These are phyloP conservation scores for Sebastes matsubarae DNA, from an alignment of 2,797 vertebrate genomes.

Conservation along the genomic window DNA sequence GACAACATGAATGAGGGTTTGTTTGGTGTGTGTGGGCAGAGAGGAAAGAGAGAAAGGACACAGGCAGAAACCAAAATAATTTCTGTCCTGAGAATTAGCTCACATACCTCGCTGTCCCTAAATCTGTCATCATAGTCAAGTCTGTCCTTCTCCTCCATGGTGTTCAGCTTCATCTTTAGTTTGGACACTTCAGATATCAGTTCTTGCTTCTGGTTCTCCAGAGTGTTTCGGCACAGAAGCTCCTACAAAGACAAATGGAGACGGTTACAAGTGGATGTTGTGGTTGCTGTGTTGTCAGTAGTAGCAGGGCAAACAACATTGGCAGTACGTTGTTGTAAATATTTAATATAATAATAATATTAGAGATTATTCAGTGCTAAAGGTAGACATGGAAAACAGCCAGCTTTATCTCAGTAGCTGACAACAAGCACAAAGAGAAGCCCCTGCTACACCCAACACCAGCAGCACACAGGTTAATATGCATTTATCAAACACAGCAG, in stretches of 20 bases:
- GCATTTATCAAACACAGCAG: background rate
- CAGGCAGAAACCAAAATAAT: constrained; percentile 16
- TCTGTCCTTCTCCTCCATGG: constrained; percentile 91
- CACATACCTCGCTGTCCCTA: constrained; percentile 90
- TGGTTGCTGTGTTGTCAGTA: background rate
- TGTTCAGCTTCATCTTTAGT: constrained; percentile 91
- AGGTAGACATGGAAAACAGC: background rate
- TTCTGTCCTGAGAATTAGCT: background rate
- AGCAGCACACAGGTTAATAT: background rate
- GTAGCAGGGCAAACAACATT: background rate
- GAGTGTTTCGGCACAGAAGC: constrained; percentile 89
- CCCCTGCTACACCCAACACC: background rate
- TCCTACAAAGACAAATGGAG: constrained; percentile 82
- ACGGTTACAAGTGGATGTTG: background rate
- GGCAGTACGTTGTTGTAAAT: background rate
- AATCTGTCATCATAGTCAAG: constrained; percentile 90
- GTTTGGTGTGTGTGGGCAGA: background rate
- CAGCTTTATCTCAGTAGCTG: background rate
- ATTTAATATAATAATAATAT: background rate
- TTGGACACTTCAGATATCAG: constrained; percentile 95
- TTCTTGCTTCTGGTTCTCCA: constrained; percentile 96
- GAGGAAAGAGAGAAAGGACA: background rate
- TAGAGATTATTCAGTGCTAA: background rate
- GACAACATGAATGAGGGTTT: constrained; percentile 31
- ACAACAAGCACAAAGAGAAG: background rate